phyloP scores from a whole-genome alignment of 2,888 invertebrate genomes.

The Synergus japonicus region DNA sequence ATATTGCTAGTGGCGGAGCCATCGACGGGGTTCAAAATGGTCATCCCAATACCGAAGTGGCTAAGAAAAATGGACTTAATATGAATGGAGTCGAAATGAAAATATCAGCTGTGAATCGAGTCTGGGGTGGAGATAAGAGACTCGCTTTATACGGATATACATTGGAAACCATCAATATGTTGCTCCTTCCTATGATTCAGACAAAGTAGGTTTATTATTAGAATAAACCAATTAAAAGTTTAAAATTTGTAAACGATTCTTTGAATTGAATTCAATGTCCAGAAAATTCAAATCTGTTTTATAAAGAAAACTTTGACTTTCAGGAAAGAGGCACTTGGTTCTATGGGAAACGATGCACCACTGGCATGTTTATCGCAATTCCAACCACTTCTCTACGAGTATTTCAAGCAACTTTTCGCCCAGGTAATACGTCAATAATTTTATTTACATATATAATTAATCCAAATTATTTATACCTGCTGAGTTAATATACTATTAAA shows the following conservation, averaged over 20 bases:
- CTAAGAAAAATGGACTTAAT: conserved; percentile 57
- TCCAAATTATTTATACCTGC: neutral
- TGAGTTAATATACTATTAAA: neutral
- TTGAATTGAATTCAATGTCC: neutral
- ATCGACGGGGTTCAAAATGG: conserved; percentile 67
- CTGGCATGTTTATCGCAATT: conserved; percentile 97
- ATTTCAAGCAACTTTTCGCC: conserved; percentile 99
- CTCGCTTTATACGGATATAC: conserved; percentile 96
- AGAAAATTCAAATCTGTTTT: neutral
- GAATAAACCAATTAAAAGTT: neutral
- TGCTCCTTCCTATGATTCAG: conserved; percentile 97
- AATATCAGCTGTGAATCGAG: conserved; percentile 75
- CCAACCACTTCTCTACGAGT: conserved; percentile 96
- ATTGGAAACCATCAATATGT: conserved; percentile 95
- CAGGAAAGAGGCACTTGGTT: conserved; percentile 98
- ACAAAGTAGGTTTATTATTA: conserved; percentile 84
- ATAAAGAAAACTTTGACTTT: conserved; percentile 55
- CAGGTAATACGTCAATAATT: conserved; percentile 81
- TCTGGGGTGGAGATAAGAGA: conserved; percentile 86
- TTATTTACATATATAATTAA: neutral
- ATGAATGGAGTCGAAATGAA: conserved; percentile 63
- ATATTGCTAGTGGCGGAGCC: conserved; percentile 77
- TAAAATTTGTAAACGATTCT: neutral
- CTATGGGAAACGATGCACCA: conserved; percentile 99
- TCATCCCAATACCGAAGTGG: conserved; percentile 64